phyloP scores from a whole-genome alignment of 2,797 vertebrate species.

The Mustela erminea region DNA sequence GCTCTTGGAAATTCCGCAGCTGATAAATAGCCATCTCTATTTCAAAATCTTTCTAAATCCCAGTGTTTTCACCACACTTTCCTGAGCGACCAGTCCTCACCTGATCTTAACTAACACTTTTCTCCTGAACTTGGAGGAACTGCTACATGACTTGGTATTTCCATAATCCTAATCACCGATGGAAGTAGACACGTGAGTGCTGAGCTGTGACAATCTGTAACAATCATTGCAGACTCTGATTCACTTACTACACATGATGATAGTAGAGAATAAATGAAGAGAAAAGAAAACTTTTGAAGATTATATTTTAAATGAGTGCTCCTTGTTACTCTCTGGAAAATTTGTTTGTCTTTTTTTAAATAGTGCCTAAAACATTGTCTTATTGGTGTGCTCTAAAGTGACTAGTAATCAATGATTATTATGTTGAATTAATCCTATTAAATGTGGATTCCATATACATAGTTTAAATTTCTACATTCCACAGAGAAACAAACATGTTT shows the following conservation, averaged over 20 bases:
- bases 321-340: conserved; percentile 46
- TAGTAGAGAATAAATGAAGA: conserved; percentile 34
- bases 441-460: conserved; percentile 19
- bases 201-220: conserved; percentile 59
- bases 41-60: conserved; percentile 45
- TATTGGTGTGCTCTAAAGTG: conserved; percentile 51
- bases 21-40: conserved; percentile 4
- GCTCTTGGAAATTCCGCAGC: background rate
- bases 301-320: conserved; percentile 9
- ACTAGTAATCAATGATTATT: conserved; percentile 29
- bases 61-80: conserved; percentile 20
- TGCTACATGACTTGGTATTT: conserved; percentile 30
- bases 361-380: conserved; percentile 70
- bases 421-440: conserved; percentile 61
- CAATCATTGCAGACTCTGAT: conserved; percentile 5
- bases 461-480: conserved; percentile 55
- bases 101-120: background rate
- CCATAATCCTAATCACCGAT: background rate
- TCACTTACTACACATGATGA: background rate
- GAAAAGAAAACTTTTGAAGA: background rate
- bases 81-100: background rate
- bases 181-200: background rate
- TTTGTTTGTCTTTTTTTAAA: conserved; percentile 54
- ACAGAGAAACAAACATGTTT: conserved; percentile 59
- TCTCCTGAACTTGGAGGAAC: background rate